Base-by-base conservation (phyloP, 2,888 invertebrate genomes). In the Clivina fossor region DNA sequence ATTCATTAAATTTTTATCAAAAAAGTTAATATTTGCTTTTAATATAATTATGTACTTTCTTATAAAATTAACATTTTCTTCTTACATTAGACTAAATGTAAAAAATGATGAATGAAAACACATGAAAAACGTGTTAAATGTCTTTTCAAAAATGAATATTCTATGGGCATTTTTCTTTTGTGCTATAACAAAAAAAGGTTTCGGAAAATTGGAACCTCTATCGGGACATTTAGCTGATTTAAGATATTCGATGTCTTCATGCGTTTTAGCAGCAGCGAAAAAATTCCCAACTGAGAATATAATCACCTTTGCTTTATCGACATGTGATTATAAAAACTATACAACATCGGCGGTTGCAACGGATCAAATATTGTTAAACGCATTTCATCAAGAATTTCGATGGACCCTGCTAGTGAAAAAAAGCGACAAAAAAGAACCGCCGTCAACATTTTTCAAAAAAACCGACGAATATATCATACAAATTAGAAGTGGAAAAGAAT, bases 391-490 rank as follows among this genome's bases (percentile, higher is more conserved):
- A 32, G 11, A 38, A 38, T 8, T 28, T 9, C 18, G 20, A 13
- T 55, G 55, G 55, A 47, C 55, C 9, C 3, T 40, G 3, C n/a
- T 55, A 7, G 20, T 55, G 3, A 40, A 28, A 44, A 55, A 47
- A 47, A 40, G 47, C n/a, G 22, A 30, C 15, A 37, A 30, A 13
- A 13, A 9, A 19, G 55, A 55, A 15, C 2, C 11, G 20, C n/a
- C 7, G 16, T 55, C 47, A 11, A 19, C 11, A 7, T 55, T 47
- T 28, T 55, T 55, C 38, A 55, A 55, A 15, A 55, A 47, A 55
- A 38, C 55, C 11, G 55, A 55, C 43, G 20, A 37, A n/a, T 55
- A 55, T 15, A 55, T 55, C 4, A 55, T 55, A n/a, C 55, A 55
- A 47, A 46, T 55, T 9, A 35, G 55, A 28, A 47, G 47, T 28